A percentile compares a stretch with the other conserved stretches of the same genome.
phyloP scores from a whole-genome alignment of 2,888 invertebrate genomes.

The Drosophila melanosoma region DNA sequence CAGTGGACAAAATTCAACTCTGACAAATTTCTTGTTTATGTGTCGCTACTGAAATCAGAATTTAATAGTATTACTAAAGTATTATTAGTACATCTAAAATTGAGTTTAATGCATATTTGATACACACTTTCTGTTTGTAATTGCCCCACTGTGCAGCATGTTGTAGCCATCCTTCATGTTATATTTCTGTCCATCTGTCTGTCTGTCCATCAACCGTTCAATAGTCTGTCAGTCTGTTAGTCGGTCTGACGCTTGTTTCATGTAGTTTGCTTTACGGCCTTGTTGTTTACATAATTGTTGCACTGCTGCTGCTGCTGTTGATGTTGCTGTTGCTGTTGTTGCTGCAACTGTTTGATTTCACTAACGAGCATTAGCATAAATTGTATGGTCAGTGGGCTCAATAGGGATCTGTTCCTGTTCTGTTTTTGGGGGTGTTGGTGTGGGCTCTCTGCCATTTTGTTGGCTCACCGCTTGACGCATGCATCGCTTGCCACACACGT shows the following conservation, averaged over 20 bases:
- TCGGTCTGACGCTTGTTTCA: constrained; percentile 42
- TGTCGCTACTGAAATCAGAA: background rate
- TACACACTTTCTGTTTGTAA: background rate
- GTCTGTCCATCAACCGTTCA: constrained; percentile 5
- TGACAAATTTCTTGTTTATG: background rate
- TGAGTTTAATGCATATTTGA: background rate
- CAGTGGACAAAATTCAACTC: constrained; percentile 3
- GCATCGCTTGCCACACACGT: constrained; percentile 55
- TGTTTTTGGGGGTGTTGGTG: background rate
- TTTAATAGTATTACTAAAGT: background rate
- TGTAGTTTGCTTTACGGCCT: constrained; percentile 69
- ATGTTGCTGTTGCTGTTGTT: background rate
- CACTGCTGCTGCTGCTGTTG: constrained; percentile 18
- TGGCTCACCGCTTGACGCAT: constrained; percentile 49
- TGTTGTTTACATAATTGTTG: constrained; percentile 78
- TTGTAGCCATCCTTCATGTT: constrained; percentile 10
- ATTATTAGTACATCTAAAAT: too few relatives aligned
- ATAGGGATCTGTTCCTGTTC: background rate
- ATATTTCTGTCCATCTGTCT: background rate
- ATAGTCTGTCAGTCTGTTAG: constrained; percentile 17
- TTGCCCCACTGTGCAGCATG: constrained; percentile 14
- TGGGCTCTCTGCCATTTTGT: constrained; percentile 3
- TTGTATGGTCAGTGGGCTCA: constrained; percentile 48
- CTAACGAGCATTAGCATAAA: constrained; percentile 81
- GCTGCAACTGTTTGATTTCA: constrained; percentile 69